phyloP scores from a whole-genome alignment of 1,140 invertebrate species.

The Ceratitis capitata region DNA sequence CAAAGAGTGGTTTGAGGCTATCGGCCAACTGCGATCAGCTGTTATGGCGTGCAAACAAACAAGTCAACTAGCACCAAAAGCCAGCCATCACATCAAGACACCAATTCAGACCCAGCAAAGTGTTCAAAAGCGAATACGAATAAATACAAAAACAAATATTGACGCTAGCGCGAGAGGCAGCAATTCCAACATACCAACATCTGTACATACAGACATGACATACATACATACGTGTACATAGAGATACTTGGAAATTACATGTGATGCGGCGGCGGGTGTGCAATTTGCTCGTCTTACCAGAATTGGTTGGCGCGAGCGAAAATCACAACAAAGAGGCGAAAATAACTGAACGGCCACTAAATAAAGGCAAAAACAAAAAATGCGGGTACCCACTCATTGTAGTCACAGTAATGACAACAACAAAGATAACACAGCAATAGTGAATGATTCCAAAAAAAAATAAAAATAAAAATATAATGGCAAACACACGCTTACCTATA shows the following conservation, averaged over 20 bases:
- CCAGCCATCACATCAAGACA: too few species aligned
- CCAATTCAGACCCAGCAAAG: too few species aligned
- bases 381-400: constrained; percentile 9
- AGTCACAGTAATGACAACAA: neutral
- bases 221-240: neutral
- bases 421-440: neutral
- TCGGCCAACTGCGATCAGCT: constrained; percentile 30
- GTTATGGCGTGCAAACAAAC: constrained; percentile 21
- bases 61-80: constrained; percentile 9
- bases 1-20: constrained; percentile 1
- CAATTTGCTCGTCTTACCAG: constrained; percentile 7
- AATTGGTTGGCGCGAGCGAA: neutral
- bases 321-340: neutral
- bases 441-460: neutral
- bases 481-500: neutral
- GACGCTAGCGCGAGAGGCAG: neutral
- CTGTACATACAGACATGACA: too few species aligned
- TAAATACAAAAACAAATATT: constrained; percentile 23
- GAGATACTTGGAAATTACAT: neutral
- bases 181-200: too few species aligned
- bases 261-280: neutral
- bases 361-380: neutral
- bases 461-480: neutral
- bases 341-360: neutral
- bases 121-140: neutral